Base-by-base conservation (phyloP, 2,888 invertebrate species). In the Stenotaenia linearis region DNA sequence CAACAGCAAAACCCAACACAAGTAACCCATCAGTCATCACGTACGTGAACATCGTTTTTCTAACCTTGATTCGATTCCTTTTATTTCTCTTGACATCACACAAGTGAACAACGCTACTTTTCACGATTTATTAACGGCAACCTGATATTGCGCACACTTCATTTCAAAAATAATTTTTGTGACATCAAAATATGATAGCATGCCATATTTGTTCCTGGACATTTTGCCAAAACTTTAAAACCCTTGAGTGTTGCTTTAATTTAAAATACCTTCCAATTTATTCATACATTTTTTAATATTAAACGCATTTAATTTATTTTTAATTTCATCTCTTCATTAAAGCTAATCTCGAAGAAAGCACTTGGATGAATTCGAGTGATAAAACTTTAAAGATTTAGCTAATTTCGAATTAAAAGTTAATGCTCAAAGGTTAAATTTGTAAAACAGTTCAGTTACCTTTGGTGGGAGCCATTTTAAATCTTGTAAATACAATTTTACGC, bases 21-120 rank as follows among this genome's bases (percentile, higher is more conserved):
- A 61, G 61, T 61, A 61, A 61, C 61, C 61, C 61, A 61, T 61
- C 61, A 61, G 61, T 61, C 61, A 61, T 61, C 61, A 61, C 61
- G 61, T 61, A 61, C 61, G 25, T 61, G 61, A 61, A 61, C 61
- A 61, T 25, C 61, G 61, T 61, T 61, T 61, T 61, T 61, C 61
- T 25, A 61, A 61, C 61, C 61, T 25, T 61, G 61, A 61, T 61
- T 61, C 61, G 61, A 61, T 61, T 61, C 61, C 25, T 61, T 25
- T 61, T 61, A 61, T 25, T 61, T 61, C 25, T 61, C 61, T 61
- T 61, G 61, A 61, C 61, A 61, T 21, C 61, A 28, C 25, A 5
- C 25, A 61, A 61, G 25, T 61, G 61, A 61, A 61, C 23, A 61
- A 2, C 61, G 25, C 61, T 25, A 61, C 25, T 61, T 61, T 61